Base-by-base conservation (phyloP, 1,140 invertebrate genomes). In the Papilio dardanus region DNA sequence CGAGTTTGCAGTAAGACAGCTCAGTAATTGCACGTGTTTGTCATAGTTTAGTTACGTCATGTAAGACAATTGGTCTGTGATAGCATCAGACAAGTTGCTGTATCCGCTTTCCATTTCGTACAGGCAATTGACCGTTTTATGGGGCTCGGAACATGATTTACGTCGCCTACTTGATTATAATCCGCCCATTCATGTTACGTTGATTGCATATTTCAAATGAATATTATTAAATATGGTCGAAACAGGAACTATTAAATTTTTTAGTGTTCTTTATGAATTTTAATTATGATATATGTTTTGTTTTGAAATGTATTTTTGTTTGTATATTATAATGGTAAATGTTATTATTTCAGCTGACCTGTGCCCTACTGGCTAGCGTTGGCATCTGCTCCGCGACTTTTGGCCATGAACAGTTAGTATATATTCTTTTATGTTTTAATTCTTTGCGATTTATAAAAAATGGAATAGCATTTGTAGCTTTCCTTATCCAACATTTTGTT, bases 401-500 rank as follows among this genome's bases (percentile, higher is more conserved):
- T 87, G 91, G 89, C 83, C 82, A 87, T 83, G 89, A 92, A 90
- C 91, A 93, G 91, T 93, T 86, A 93, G 91, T 93, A 89, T 88
- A 77, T n/a, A n/a, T n/a, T n/a, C n/a, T 77, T 82, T 76, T 84
- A 80, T 87, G 82, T 80, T 76, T 73, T 62, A 33, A 33, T 40
- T 71, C 69, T 37, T 54, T 66, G 46, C 46, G 46, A 21, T 50
- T 6, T 19, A 21, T 19, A 7, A 19, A 21, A 50, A 50, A 50
- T 21, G 40, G 5, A 50, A 50, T 12, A 50, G 0, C 14, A 16
- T 46, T 24, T 58, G 54, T 12, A 14, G 54, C 0, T 54, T 54
- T 28, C 54, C 24, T 28, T 58, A 58, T 28, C 14, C 21, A 12
- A 8, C 35, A 28, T 58, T 14, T 58, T 24, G 19, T 7, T 19